Base-by-base conservation (phyloP, 2,888 invertebrate genomes). In the Epinotia demarniana region DNA sequence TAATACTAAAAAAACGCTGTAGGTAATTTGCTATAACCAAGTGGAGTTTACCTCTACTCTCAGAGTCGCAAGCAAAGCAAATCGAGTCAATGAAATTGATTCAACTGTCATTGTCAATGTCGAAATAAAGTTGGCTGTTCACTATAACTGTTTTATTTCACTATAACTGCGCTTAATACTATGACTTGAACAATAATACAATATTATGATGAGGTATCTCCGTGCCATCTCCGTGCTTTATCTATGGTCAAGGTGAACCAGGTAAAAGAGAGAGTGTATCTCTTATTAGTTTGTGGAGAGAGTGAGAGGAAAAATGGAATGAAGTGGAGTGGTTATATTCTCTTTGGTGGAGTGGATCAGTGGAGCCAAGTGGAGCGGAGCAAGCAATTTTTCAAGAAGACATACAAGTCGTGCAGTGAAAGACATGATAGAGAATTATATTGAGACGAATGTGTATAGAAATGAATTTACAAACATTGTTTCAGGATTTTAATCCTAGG, bases 401-500 rank as follows among this genome's bases (percentile, higher is more conserved):
- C 18, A 19, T 18, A 60, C 11, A 66, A 43, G 60, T 75, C 23
- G 53, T 49, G 46, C 11, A 58, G 73, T 66, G 64, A 27, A 71
- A 72, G 87, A 86, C 83, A 90, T 89, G 90, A 77, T 87, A 82
- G 80, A 77, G 81, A 78, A 78, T 79, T 83, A 79, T 77, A 75
- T 63, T 78, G 72, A 80, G 78, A 82, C 88, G 88, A 87, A 93
- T 92, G 93, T 93, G 93, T 87, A 89, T 92, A 86, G 92, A 92
- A 92, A 98, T 98, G 98, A 98, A 98, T 95, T 95, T 98, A 85
- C 97, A 98, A 94, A 96, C 97, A 81, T 92, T 98, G 82, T 98
- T 98, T 93, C 97, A 97, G 94, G 98, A 98, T 94, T 98, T 98
- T 90, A 98, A 98, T 95, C 98, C 98, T 82, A 98, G 98, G 98